Evolutionary conservation across 2,113 vertebrate genomes (phyloP).

Genomic region (Podarcis muralis): DNA sequence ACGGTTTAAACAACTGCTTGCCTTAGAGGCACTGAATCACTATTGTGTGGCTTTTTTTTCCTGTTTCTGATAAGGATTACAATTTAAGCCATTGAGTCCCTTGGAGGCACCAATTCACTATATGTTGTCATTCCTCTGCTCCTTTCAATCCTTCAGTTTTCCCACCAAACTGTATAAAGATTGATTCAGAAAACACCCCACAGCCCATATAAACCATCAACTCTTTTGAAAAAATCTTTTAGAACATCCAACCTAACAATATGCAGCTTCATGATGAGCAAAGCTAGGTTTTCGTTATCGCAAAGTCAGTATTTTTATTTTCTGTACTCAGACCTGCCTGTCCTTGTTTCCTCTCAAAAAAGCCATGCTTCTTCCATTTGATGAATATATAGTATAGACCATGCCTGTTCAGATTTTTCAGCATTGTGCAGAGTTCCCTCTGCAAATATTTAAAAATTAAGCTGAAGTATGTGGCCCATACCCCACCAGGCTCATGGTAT

Average conservation of each 20-base stretch:
- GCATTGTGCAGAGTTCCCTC: slow-evolving; percentile 19
- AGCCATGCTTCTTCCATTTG: neutral
- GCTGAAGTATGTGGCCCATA: slow-evolving; percentile 30
- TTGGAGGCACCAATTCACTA: neutral
- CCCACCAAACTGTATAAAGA: neutral
- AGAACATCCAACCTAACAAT: neutral
- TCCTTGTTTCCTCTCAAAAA: neutral
- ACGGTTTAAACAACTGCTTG: neutral
- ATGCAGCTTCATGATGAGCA: neutral
- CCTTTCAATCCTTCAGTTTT: neutral
- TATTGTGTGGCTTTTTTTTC: neutral
- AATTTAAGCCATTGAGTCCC: neutral
- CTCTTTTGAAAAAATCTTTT: neutral
- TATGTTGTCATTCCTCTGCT: neutral
- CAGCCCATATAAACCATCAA: neutral
- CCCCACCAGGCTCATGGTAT: slow-evolving; percentile 33
- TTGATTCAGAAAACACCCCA: neutral
- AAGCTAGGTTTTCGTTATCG: neutral
- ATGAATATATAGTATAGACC: neutral
- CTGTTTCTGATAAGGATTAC: neutral
- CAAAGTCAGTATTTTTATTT: neutral
- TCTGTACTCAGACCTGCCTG: neutral
- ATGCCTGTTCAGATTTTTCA: neutral
- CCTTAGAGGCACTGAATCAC: neutral
- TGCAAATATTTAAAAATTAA: slow-evolving; percentile 56